phyloP scores from a whole-genome alignment of 2,888 invertebrate species.

The Leptopilina myrica region DNA sequence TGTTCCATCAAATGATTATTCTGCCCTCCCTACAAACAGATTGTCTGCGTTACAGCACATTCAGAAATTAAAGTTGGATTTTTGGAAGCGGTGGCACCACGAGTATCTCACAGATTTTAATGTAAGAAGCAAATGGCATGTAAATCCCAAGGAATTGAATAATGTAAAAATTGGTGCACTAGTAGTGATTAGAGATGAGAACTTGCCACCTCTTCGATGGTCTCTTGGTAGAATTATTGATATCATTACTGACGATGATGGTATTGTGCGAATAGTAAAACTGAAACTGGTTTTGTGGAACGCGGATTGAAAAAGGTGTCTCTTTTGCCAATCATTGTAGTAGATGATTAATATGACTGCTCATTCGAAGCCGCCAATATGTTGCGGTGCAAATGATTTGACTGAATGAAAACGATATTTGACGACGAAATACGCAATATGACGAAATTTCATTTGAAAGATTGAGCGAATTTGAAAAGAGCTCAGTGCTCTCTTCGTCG shows the following conservation, averaged over 20 bases:
- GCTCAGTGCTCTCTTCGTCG: too few species aligned
- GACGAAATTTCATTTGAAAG: too few species aligned
- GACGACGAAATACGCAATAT: too few species aligned
- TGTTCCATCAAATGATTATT: neutral
- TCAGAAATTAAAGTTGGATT: conserved; percentile 47
- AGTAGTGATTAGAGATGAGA: conserved; percentile 46
- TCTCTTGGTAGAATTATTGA: conserved; percentile 39
- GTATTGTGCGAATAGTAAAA: conserved; percentile 38
- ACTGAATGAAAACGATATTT: too few species aligned
- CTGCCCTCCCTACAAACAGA: conserved; percentile 43
- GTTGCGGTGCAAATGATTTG: too few species aligned
- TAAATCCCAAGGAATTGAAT: too few species aligned
- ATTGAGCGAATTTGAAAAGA: too few species aligned
- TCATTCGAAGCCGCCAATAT: too few species aligned
- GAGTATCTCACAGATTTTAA: too few species aligned
- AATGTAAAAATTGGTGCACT: conserved; percentile 40
- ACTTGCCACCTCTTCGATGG: conserved; percentile 41
- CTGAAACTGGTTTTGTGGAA: neutral
- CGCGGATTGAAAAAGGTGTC: neutral
- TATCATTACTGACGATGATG: conserved; percentile 43
- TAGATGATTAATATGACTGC: too few species aligned
- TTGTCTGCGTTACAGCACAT: conserved; percentile 32
- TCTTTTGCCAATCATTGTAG: neutral
- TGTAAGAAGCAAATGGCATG: too few species aligned
- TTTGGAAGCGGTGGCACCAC: conserved; percentile 46